Evolutionary conservation across 2,113 vertebrate genomes (phyloP), one percentile per base, ranked within the genome.

Genomic region (Montifringilla adamsi): DNA sequence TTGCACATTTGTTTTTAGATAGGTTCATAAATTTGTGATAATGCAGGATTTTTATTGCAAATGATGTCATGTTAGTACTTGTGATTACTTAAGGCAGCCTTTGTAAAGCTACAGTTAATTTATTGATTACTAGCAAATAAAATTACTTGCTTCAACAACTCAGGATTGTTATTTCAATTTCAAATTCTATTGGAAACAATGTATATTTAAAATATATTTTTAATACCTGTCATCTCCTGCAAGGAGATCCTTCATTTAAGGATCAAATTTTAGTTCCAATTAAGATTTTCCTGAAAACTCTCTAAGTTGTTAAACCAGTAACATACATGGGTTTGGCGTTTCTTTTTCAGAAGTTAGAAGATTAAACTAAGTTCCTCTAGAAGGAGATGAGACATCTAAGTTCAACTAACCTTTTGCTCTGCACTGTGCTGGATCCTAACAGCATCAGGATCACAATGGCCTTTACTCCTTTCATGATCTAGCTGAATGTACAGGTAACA

Each of bases 251-350:
- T 37, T 89, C 28, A 49, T 46, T 84, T 68, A 41, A 64, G 22
- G 24, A 68, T 56, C 18, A 73, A 43, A 85, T 67, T 85, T 79
- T 76, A 28, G 41, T 76, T 76, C 13, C 11, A 73, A 3, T 68
- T 86, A 37, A 6, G 2, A 56, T 90, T 88, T 88, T 79, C 43
- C 13, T 44, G 62, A 66, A 10, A 76, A 64, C 8, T 67, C 9
- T 3, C 0, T 78, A 35, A 37, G 3, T 55, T 84, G 30, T 66
- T 89, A 53, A 41, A 66, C 4, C 41, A 56, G 13, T 58, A 52
- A 24, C 55, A 13, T 21, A 37, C 5, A 1, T 78, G 4, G 0
- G 2, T 46, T 37, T 77, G 31, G 1, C 1, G 4, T 16, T 37
- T 46, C 21, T 3, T 35, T 52, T 74, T 70, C 30, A 78, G 56